These are phyloP conservation scores for Meda fulgida DNA, from an alignment of 2,797 vertebrate genomes.

Conservation along the genomic window DNA sequence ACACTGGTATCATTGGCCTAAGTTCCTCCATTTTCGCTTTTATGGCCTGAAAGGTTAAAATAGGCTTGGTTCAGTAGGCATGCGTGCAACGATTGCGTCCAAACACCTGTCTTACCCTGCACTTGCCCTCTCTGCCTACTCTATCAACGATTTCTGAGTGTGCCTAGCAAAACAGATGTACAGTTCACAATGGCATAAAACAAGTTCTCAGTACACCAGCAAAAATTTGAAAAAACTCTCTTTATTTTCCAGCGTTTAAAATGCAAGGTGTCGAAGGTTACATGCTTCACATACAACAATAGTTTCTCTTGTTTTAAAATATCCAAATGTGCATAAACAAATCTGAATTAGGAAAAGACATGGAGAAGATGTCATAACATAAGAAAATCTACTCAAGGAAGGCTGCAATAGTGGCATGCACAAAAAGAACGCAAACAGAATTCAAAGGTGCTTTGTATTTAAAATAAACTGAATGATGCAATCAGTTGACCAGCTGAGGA, in stretches of 20 bases:
- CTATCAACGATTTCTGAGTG: conserved; percentile 64
- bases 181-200: conserved; percentile 63
- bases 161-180: conserved; percentile 57
- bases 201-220: conserved; percentile 86
- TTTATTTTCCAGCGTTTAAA: conserved; percentile 89
- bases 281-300: conserved; percentile 91
- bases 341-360: conserved; percentile 57
- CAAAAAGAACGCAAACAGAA: conserved; percentile 59
- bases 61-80: conserved; percentile 89
- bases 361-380: conserved; percentile 62
- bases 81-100: conserved; percentile 80
- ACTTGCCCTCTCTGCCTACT: conserved; percentile 57
- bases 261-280: conserved; percentile 87
- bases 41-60: conserved; percentile 94
- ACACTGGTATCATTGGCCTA: conserved; percentile 93
- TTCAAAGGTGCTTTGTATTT: conserved; percentile 75
- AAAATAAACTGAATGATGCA: conserved; percentile 78
- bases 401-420: conserved; percentile 80
- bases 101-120: conserved; percentile 77
- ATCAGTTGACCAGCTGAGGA: conserved; percentile 83
- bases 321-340: conserved; percentile 84
- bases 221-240: conserved; percentile 88
- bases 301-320: conserved; percentile 53
- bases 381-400: conserved; percentile 79
- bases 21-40: conserved; percentile 95